A percentile compares a stretch with the other conserved stretches of the same genome.
Conservation (phyloP, 2,888 invertebrate species). For the Drosophila infuscata region DNA sequence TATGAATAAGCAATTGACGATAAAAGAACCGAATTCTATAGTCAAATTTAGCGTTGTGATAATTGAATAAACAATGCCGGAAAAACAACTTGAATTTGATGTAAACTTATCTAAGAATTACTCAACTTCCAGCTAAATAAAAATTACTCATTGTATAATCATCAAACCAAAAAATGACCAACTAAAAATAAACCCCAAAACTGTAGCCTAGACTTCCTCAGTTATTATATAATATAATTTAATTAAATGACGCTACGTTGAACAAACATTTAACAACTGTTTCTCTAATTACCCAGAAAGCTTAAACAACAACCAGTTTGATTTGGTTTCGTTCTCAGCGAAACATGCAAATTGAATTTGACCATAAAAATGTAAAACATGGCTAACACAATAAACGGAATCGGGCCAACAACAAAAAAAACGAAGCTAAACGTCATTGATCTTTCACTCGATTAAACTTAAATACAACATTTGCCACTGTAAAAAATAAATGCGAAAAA, state of each 20-base stretch:
- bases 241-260: conserved; percentile 1
- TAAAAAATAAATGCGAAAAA: not conserved
- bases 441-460: conserved; percentile 14
- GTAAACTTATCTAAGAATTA: not conserved
- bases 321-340: not conserved
- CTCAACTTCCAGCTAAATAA: not conserved
- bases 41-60: not conserved
- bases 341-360: not conserved
- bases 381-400: not conserved
- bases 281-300: not conserved
- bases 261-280: not conserved
- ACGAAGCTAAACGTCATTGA: conserved; percentile 15
- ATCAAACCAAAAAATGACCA: not conserved
- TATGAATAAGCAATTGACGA: not conserved
- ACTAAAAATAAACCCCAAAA: not conserved
- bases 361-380: conserved; percentile 3
- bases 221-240: conserved; percentile 2
- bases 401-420: not conserved
- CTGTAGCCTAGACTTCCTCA: not conserved
- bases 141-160: not conserved
- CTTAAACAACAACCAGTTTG: conserved; percentile 8
- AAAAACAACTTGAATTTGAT: not conserved
- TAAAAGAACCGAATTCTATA: not conserved
- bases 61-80: not conserved
- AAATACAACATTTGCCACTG: not conserved